Conservation (phyloP, 2,797 vertebrate genomes). For the Luscinia luscinia region DNA sequence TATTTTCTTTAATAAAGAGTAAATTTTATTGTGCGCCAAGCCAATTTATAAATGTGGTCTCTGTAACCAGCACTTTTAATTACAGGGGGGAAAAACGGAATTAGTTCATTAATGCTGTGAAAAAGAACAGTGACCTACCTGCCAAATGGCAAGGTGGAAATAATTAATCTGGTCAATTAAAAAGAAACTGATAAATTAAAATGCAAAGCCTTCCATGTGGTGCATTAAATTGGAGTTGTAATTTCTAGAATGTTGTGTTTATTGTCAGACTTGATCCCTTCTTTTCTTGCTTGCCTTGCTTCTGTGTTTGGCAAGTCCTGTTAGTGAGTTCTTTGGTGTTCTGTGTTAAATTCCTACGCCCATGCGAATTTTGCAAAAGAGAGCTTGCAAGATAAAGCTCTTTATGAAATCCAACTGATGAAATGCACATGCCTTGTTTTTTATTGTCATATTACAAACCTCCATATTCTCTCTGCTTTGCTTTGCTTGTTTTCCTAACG, state of each 20-base stretch:
- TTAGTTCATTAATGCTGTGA: constrained; percentile 78
- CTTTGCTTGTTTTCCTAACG: neutral
- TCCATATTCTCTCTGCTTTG: neutral
- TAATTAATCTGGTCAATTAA: constrained; percentile 83
- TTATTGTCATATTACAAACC: neutral
- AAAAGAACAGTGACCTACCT: constrained; percentile 79
- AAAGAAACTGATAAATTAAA: constrained; percentile 79
- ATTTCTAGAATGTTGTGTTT: constrained; percentile 31
- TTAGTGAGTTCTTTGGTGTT: neutral
- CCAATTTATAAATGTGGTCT: constrained; percentile 67
- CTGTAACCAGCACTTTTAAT: constrained; percentile 74
- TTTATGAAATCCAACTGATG: neutral
- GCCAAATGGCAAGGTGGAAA: constrained; percentile 81
- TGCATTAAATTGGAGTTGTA: constrained; percentile 44
- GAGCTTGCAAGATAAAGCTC: neutral
- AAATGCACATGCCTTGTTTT: neutral
- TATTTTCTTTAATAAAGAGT: constrained; percentile 71
- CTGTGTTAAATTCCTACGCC: neutral
- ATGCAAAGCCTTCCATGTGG: constrained; percentile 60
- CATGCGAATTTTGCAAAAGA: constrained; percentile 13
- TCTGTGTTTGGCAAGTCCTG: constrained; percentile 24
- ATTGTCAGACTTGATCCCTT: constrained; percentile 32
- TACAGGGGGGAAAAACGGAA: constrained; percentile 66
- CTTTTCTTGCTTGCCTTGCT: constrained; percentile 8
- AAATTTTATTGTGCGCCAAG: constrained; percentile 56